phyloP scores from a whole-genome alignment of 2,113 vertebrate genomes.

The Bucco capensis region DNA sequence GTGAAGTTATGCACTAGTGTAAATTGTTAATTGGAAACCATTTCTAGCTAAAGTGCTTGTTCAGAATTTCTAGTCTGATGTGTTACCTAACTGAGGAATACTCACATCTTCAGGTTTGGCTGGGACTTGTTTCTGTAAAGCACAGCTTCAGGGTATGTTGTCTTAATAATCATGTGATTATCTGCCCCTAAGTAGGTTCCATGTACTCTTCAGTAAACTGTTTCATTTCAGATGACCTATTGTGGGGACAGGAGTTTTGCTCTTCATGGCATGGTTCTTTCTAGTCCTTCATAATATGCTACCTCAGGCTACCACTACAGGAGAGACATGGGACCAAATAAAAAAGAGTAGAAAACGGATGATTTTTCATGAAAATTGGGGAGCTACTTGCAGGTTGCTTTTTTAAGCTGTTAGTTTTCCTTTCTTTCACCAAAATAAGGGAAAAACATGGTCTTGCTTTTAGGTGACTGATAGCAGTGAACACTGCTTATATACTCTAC shows the following conservation, averaged over 20 bases:
- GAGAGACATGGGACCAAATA: background rate
- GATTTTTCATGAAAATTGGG: background rate
- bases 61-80: background rate
- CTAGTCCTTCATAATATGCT: background rate
- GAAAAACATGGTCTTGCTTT: background rate
- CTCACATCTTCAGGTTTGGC: background rate
- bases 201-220: background rate
- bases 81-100: background rate
- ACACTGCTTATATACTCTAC: background rate
- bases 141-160: background rate
- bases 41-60: background rate
- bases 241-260: background rate
- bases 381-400: background rate
- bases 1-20: background rate
- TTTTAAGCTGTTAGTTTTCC: background rate
- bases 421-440: background rate
- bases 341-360: background rate
- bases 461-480: background rate
- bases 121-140: background rate
- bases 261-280: background rate
- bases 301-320: background rate
- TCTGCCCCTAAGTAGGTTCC: background rate
- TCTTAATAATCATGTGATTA: background rate
- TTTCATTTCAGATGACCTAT: background rate
- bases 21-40: background rate